These are phyloP conservation scores for Pharmacophagus antenor DNA, from an alignment of 2,888 invertebrate genomes.

Conservation along the genomic window DNA sequence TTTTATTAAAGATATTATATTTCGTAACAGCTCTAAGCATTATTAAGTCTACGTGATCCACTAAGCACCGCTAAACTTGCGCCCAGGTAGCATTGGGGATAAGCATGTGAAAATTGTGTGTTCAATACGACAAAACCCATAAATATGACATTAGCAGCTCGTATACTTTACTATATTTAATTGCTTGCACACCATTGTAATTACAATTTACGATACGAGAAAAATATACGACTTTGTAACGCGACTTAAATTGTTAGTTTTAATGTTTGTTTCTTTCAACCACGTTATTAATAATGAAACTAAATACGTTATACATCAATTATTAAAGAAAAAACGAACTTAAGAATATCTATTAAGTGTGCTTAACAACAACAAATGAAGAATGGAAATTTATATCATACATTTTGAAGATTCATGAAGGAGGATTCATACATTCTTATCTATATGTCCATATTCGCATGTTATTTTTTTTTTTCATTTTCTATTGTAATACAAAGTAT, in stretches of 20 bases:
- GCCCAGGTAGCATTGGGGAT: conserved; percentile 58
- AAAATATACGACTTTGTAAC: conserved; percentile 18
- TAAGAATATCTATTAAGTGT: no score
- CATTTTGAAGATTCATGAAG: no score
- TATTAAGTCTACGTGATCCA: conserved; percentile 41
- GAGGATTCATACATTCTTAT: no score
- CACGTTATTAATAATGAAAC: not conserved
- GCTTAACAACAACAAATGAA: no score
- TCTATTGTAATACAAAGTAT: no score
- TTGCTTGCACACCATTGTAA: conserved; percentile 59
- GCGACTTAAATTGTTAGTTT: conserved; percentile 21
- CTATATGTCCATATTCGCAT: no score
- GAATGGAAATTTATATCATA: no score
- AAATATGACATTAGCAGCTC: conserved; percentile 79
- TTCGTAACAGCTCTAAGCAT: conserved; percentile 34
- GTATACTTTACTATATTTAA: conserved; percentile 59
- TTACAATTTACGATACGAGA: conserved; percentile 50
- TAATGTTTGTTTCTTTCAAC: not conserved
- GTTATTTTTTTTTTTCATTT: no score
- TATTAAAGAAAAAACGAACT: no score
- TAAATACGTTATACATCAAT: not conserved
- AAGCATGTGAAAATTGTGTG: conserved; percentile 76
- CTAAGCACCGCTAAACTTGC: conserved; percentile 50
- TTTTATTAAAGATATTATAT: not conserved
- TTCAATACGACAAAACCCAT: conserved; percentile 64